Percentiles rank a stretch among this genome's conserved stretches.
Conservation (phyloP, 2,113 vertebrate genomes). For the Panthera tigris region DNA sequence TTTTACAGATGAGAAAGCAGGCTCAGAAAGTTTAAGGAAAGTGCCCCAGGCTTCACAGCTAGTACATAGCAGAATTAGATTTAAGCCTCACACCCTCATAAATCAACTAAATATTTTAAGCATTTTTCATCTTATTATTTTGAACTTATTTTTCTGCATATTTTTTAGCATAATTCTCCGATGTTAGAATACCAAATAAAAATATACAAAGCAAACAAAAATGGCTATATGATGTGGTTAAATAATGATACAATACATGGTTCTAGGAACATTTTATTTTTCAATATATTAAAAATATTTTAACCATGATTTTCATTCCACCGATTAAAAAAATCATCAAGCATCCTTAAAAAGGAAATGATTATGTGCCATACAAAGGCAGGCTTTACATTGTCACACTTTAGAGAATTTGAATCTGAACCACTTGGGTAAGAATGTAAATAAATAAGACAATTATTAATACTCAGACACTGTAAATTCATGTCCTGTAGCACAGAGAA, state of each 20-base stretch:
- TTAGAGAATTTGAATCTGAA: neutral
- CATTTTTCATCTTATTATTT: neutral
- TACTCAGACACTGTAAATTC: neutral
- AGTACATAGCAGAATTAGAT: neutral
- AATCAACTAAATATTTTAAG: neutral
- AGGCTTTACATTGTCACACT: neutral
- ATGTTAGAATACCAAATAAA: neutral
- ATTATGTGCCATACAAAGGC: neutral
- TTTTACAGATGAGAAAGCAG: neutral
- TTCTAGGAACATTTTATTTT: neutral
- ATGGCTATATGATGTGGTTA: neutral
- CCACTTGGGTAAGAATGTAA: neutral
- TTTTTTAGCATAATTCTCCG: neutral
- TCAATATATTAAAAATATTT: neutral
- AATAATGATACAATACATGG: neutral
- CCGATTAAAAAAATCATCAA: neutral
- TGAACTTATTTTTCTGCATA: neutral
- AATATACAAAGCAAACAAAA: neutral
- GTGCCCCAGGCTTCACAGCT: too few relatives aligned
- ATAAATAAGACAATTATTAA: neutral
- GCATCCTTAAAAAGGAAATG: neutral
- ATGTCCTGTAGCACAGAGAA: neutral
- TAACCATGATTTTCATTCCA: neutral
- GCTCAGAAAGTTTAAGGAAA: neutral
- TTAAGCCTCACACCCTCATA: neutral